Evolutionary conservation across 2,113 vertebrate genomes (phyloP).

Genomic region (Lonchura striata): DNA sequence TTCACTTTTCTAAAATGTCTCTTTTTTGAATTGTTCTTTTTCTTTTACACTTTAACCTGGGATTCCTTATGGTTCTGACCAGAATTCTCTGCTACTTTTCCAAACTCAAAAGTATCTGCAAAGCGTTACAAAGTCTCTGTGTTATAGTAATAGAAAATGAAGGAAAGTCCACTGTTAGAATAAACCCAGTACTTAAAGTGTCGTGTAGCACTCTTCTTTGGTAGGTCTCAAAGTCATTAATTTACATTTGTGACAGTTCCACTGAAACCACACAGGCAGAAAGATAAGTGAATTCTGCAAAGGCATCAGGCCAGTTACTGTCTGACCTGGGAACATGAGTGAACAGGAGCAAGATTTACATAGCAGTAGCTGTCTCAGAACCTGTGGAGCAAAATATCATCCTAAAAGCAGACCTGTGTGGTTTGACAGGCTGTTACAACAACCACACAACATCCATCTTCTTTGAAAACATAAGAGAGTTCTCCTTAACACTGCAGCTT

Average conservation of each 20-base stretch:
- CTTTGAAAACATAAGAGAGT: background rate
- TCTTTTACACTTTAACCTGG: background rate
- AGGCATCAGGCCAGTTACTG: background rate
- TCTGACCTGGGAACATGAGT: background rate
- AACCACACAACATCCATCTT: background rate
- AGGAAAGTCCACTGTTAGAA: background rate
- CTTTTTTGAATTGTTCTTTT: background rate
- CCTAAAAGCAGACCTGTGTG: background rate
- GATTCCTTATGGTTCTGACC: background rate
- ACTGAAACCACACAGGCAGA: fast-evolving
- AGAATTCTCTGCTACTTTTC: background rate
- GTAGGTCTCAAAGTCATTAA: background rate
- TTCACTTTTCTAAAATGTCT: background rate
- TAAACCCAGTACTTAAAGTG: background rate
- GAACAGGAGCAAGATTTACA: background rate
- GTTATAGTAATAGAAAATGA: background rate
- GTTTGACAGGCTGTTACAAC: background rate
- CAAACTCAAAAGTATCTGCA: background rate
- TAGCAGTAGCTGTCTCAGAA: background rate
- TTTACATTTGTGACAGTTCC: background rate
- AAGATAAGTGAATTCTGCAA: background rate
- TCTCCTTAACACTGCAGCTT: background rate
- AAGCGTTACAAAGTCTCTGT: background rate
- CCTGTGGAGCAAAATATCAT: background rate
- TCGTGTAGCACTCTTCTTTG: background rate